These are phyloP conservation scores for Podotricha telesiphe DNA, from an alignment of 2,888 invertebrate species.

Conservation along the genomic window DNA sequence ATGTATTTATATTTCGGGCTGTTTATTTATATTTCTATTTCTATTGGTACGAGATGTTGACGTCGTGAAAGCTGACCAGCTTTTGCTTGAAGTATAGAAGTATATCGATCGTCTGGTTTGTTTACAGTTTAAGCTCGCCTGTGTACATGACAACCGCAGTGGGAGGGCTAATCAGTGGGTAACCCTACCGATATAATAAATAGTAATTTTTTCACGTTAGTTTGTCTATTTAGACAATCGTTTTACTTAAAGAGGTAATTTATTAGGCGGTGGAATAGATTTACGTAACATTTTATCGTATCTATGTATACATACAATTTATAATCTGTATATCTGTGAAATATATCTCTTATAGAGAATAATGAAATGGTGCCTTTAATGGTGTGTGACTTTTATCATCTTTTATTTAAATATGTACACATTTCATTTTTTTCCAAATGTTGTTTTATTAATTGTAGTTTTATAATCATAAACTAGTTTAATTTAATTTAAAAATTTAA, in stretches of 20 bases:
- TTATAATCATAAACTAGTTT: no score
- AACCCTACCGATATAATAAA: conserved; percentile 46
- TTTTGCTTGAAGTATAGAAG: conserved; percentile 65
- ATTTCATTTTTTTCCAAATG: no score
- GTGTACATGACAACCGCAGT: conserved; percentile 81
- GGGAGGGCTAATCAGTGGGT: conserved; percentile 55
- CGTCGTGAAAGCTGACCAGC: conserved; percentile 61
- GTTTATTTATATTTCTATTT: conserved; percentile 13
- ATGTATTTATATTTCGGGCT: conserved; percentile 1
- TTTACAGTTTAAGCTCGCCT: conserved; percentile 77
- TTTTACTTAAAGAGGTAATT: neutral
- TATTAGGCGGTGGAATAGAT: no score
- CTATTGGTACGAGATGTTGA: conserved; percentile 50
- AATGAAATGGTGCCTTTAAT: no score
- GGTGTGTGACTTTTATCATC: no score
- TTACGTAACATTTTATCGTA: no score
- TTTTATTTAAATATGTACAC: no score
- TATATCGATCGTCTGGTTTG: conserved; percentile 78
- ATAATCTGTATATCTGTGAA: no score
- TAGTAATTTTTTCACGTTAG: neutral
- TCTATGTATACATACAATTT: no score
- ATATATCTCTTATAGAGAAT: no score
- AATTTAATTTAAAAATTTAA: no score
- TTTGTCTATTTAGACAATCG: neutral
- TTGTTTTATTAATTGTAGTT: no score